Base-by-base conservation (phyloP, 2,797 vertebrate genomes). In the Emys orbicularis region DNA sequence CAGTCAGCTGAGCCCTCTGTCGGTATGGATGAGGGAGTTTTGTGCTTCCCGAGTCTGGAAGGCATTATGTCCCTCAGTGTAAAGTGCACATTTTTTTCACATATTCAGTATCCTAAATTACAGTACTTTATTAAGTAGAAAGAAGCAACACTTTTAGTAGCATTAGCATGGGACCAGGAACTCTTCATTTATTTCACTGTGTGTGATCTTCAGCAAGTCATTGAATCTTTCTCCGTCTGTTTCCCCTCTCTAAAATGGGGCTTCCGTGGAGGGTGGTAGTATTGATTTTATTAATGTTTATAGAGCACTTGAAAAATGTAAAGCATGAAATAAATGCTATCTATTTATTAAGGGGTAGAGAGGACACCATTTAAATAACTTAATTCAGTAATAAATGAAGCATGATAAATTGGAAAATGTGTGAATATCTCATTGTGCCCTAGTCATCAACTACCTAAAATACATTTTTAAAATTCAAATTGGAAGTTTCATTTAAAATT, bases 401-500 rank as follows among this genome's bases (percentile, higher is more conserved):
- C 49, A 90, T 54, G 7, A 92, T 84, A 59, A 92, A 93, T 86
- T 52, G 54, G 16, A 72, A 49, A 91, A 68, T 54, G 2, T 13
- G 76, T n/a, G 9, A 47, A 16, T 47, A 29, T 31, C 77, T 81
- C 13, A n/a, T 49, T 90, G n/a, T 41, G 47, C n/a, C 18, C 84
- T 59, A 19, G 18, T 86, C 16, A 15, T 86, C 29, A 87, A 31
- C 3, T 10, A 52, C 5, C 82, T 56, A 91, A 91, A 61, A 34
- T 11, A 79, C 56, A 90, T 94, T 31, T 94, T 96, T 37, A 79
- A 77, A 77, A 61, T 54, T 84, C 83, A 77, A 87, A 52, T 59
- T 53, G 8, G 2, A 88, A 79, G 79, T 87, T 91, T 95, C 44
- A 37, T 37, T 95, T 77, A 87, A 19, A 94, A 11, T 74, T 82